phyloP scores from a whole-genome alignment of 2,797 vertebrate species.

The Tragopan temminckii region DNA sequence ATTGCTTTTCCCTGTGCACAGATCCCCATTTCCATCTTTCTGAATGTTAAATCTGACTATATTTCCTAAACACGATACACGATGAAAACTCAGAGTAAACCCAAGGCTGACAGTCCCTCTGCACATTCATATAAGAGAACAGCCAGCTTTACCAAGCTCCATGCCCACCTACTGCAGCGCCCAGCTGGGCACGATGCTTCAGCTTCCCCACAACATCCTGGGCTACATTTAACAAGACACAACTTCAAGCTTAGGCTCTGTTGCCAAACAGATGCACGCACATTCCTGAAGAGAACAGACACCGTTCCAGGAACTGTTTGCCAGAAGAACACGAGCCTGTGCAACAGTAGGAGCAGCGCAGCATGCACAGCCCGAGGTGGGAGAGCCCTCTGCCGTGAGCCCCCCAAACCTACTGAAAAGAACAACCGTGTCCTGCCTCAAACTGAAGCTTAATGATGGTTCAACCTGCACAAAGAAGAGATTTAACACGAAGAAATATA shows the following conservation, averaged over 20 bases:
- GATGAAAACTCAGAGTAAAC: background rate
- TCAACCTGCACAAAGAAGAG: background rate
- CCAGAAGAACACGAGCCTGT: background rate
- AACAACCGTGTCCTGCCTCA: background rate
- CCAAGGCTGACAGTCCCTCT: accelerated
- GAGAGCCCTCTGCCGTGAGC: background rate
- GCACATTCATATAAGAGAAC: accelerated
- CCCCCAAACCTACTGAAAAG: background rate
- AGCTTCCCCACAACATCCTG: accelerated
- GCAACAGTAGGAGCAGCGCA: background rate
- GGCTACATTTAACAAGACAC: background rate
- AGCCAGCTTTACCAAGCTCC: background rate
- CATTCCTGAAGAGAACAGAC: background rate
- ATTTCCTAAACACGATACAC: accelerated
- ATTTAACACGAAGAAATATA: background rate
- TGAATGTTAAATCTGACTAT: background rate
- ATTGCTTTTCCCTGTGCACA: accelerated
- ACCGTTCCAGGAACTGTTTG: background rate
- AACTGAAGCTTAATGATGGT: background rate
- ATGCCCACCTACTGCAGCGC: background rate
- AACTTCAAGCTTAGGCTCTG: background rate
- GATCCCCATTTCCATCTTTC: background rate
- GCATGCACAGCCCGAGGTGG: background rate
- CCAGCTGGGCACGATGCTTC: background rate
- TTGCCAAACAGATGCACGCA: background rate